Percentiles rank a stretch among this genome's conserved stretches.
Evolutionary conservation across 2,888 invertebrate species (phyloP).

Genomic region (Leptinotarsa rubiginosa): DNA sequence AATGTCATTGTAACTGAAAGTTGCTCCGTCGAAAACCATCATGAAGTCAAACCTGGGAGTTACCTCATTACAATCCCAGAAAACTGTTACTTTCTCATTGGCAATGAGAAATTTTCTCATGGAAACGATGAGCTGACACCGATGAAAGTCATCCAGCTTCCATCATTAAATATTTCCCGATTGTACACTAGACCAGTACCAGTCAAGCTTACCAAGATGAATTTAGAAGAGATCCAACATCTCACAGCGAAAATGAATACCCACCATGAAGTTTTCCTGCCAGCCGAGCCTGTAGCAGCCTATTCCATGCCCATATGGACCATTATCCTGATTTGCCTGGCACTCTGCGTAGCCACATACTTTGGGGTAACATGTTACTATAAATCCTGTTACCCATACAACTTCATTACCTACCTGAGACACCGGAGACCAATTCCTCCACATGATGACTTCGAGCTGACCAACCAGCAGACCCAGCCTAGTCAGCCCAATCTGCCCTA

Average conservation of each 20-base stretch:
- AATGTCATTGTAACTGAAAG: neutral
- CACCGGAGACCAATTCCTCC: neutral
- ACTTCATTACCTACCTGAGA: neutral
- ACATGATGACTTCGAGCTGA: neutral
- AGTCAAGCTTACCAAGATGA: neutral
- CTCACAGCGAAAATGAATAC: no score
- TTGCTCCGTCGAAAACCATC: neutral
- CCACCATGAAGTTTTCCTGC: neutral
- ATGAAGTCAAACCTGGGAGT: neutral
- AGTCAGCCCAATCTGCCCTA: neutral
- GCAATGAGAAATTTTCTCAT: neutral
- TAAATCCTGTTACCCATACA: neutral
- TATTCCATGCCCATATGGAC: neutral
- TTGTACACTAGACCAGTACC: neutral
- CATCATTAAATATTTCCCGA: no score
- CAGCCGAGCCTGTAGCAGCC: neutral
- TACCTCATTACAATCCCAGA: neutral
- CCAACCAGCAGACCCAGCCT: neutral
- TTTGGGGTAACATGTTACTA: neutral
- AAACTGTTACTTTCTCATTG: neutral
- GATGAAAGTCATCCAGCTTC: neutral
- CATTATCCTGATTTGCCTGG: neutral
- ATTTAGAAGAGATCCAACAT: no score
- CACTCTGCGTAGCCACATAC: neutral
- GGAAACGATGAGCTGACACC: neutral